Evolutionary conservation across 2,113 vertebrate genomes (phyloP).

Genomic region (Bubo scandiacus): DNA sequence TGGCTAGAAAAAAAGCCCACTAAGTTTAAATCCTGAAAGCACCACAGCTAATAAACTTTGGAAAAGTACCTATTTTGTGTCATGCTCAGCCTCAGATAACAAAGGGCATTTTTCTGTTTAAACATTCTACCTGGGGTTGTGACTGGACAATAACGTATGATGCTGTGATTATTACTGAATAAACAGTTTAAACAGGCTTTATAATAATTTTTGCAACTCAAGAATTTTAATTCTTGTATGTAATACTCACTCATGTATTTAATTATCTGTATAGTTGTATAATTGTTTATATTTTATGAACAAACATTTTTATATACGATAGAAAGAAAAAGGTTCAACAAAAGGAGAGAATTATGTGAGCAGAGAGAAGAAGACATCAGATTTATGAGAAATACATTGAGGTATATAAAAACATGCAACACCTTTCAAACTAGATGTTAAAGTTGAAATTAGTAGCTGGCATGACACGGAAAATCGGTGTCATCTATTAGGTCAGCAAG

Average conservation of each 20-base stretch:
- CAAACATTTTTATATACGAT: neutral
- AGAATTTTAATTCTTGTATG: neutral
- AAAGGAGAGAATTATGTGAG: neutral
- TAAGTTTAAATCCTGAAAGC: neutral
- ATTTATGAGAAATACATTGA: neutral
- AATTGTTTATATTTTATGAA: neutral
- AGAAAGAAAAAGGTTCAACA: neutral
- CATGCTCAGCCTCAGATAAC: neutral
- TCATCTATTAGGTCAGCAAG: neutral
- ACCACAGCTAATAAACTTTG: neutral
- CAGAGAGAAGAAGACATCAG: neutral
- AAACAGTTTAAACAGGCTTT: neutral
- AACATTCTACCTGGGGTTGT: neutral
- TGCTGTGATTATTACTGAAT: neutral
- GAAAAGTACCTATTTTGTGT: neutral
- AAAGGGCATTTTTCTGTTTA: neutral
- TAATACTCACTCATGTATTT: neutral
- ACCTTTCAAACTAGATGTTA: neutral
- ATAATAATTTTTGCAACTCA: neutral
- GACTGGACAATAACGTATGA: neutral
- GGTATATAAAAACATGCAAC: neutral
- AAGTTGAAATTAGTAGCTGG: neutral
- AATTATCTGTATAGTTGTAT: neutral
- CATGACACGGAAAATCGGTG: neutral
- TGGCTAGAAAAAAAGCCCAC: neutral